Evolutionary conservation across 2,888 invertebrate genomes (phyloP).

Genomic region (Subacronicta megacephala): DNA sequence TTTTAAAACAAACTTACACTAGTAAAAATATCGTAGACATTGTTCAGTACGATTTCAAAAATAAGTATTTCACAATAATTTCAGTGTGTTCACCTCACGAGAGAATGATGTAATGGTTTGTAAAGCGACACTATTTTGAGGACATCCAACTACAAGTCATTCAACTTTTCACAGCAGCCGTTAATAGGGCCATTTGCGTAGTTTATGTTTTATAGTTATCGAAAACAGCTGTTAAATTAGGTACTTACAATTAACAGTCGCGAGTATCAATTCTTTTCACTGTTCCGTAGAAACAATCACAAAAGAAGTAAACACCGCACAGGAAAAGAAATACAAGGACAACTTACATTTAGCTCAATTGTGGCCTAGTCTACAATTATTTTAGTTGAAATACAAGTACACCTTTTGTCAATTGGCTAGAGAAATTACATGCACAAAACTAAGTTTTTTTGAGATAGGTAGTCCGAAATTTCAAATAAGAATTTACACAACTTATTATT

Average conservation of each 20-base stretch:
- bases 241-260: conserved; percentile 17
- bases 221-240: conserved; percentile 12
- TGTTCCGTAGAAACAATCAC: conserved; percentile 13
- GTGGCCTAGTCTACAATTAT: too few species aligned
- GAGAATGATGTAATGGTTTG: conserved; percentile 25
- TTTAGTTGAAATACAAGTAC: too few species aligned
- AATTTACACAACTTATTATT: too few species aligned
- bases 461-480: too few species aligned
- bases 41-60: conserved; percentile 51
- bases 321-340: too few species aligned
- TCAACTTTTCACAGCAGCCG: conserved; percentile 53
- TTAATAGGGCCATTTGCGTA: conserved; percentile 22
- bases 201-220: conserved; percentile 8
- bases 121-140: conserved; percentile 27
- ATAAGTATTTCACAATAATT: conserved; percentile 60
- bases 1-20: conserved; percentile 47
- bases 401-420: too few species aligned
- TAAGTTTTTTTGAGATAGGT: too few species aligned
- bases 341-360: too few species aligned
- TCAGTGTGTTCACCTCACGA: conserved; percentile 44
- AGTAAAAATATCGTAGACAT: conserved; percentile 44
- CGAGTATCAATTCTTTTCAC: conserved; percentile 15
- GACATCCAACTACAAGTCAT: conserved; percentile 49
- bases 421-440: too few species aligned
- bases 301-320: conserved; percentile 4